Evolutionary conservation across 2,113 vertebrate species (phyloP), one percentile per base, ranked within the genome.

Genomic region (Balaeniceps rex): DNA sequence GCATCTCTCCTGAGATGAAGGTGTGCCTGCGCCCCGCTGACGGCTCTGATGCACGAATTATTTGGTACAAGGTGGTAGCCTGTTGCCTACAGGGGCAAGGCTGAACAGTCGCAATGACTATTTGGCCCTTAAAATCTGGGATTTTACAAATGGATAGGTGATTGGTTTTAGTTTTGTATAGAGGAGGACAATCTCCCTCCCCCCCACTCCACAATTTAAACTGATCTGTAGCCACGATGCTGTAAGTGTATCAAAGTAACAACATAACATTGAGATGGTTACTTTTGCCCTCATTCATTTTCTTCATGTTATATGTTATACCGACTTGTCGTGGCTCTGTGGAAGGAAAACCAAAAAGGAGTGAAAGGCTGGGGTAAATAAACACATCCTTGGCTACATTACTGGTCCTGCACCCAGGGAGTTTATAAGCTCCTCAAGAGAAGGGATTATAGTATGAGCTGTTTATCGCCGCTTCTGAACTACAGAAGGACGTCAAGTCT

Each of bases 401-500:
- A 69, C 83, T 52, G 49, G 55, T 52, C 71, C 60, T 49, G 71
- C 55, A 77, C 46, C 68, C 12, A 10, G 2, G 9, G 58, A 40
- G 29, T 77, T 86, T 77, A 36, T 87, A 90, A 90, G 11, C 79
- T 88, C 42, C 76, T 92, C 64, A 33, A 83, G 60, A 93, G 80
- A 83, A 83, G 91, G 80, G 86, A 94, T 96, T 95, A 83, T 9
- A 74, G n/a, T 68, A 57, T 13, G 72, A 86, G 83, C 72, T 88
- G 88, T 88, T 96, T 88, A 77, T 95, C 87, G 49, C 25, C 1
- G 10, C 80, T 75, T 95, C 83, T 83, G 71, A 94, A 88, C 71
- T 77, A 72, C 64, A 74, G 75, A 88, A 83, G 44, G 52, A 83
- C 2, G 2, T 19, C 66, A 86, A 83, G 71, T 29, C 44, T 88